Conservation (phyloP, 2,797 vertebrate species). For the Chaetodon trifasciatus region DNA sequence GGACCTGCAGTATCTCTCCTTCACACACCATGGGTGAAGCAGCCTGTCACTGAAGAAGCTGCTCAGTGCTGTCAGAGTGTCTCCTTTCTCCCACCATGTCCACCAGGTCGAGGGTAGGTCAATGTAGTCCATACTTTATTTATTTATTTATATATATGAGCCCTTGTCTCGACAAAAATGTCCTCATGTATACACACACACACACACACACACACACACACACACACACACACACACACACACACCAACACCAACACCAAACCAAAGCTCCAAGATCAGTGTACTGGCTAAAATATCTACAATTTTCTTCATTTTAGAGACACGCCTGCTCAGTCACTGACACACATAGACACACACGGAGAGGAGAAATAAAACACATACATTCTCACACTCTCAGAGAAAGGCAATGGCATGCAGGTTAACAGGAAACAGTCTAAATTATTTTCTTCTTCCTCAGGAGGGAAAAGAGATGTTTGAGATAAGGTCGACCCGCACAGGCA, state of each 20-base stretch:
- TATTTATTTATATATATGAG: no score
- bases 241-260: background rate
- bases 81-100: no score
- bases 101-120: no score
- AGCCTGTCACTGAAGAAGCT: no score
- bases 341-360: background rate
- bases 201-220: no score
- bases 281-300: background rate
- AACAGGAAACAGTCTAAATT: conserved; percentile 68
- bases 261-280: background rate
- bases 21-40: no score
- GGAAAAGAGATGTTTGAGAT: conserved; percentile 79
- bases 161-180: no score
- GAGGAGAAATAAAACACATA: conserved; percentile 19
- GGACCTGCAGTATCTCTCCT: no score
- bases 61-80: no score
- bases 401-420: conserved; percentile 57
- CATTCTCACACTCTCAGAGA: conserved; percentile 43
- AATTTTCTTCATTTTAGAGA: background rate
- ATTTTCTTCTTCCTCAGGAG: conserved; percentile 69
- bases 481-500: conserved; percentile 67
- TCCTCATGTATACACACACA: no score
- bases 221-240: no score
- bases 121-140: no score
- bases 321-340: background rate